Conservation (phyloP, 1,140 invertebrate genomes). For the Megathymus violae region DNA sequence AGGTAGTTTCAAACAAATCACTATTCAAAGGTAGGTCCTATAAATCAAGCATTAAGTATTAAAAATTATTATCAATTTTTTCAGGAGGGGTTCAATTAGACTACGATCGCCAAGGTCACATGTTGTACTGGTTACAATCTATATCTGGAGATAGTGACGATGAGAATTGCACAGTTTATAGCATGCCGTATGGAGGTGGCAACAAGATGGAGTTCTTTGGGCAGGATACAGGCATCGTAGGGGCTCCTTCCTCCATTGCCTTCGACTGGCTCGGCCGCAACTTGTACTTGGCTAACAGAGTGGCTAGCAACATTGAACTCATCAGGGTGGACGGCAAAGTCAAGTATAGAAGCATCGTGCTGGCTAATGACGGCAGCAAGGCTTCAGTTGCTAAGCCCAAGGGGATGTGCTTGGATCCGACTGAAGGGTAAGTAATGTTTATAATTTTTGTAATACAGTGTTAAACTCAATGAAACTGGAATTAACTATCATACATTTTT, state of each 20-base stretch:
- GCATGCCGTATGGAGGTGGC: conserved; percentile 92
- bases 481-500: conserved; percentile 33
- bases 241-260: conserved; percentile 95
- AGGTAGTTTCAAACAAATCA: conserved; percentile 70
- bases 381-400: conserved; percentile 94
- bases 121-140: conserved; percentile 93
- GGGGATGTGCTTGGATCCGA: conserved; percentile 95
- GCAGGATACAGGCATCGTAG: conserved; percentile 92
- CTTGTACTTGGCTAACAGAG: conserved; percentile 95
- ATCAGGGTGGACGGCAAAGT: conserved; percentile 94
- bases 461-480: not conserved
- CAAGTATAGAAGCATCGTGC: conserved; percentile 93
- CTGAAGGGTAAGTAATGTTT: conserved; percentile 88
- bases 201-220: conserved; percentile 94
- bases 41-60: not conserved
- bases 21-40: not conserved
- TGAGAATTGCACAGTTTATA: conserved; percentile 92
- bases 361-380: conserved; percentile 95
- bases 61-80: not conserved
- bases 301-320: conserved; percentile 96
- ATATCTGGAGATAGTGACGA: conserved; percentile 88
- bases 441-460: conserved; percentile 31
- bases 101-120: conserved; percentile 93
- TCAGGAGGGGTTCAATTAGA: conserved; percentile 92
- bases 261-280: conserved; percentile 98